phyloP scores from a whole-genome alignment of 2,888 invertebrate genomes.

The Sclerodermus sp. region DNA sequence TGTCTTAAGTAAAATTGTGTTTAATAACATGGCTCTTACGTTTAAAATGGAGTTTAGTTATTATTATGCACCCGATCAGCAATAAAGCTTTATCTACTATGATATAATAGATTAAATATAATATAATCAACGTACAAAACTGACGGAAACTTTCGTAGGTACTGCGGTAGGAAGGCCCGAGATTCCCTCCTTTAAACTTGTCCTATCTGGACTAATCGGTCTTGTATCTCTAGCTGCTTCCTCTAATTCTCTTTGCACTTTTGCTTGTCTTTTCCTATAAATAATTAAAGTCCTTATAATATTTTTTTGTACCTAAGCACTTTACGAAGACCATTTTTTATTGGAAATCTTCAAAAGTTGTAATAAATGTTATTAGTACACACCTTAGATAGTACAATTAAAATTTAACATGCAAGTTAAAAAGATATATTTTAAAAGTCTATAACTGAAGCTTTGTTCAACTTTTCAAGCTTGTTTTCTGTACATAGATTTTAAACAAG shows the following conservation, averaged over 20 bases:
- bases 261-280: constrained; percentile 81
- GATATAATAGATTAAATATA: constrained; percentile 15
- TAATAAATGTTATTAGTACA: no score
- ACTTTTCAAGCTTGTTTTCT: constrained; percentile 19
- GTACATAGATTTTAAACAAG: no score
- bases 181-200: constrained; percentile 59
- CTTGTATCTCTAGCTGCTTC: constrained; percentile 83
- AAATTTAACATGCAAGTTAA: constrained; percentile 23
- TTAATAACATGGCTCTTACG: no score
- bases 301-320: no score
- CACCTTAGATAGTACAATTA: constrained; percentile 2
- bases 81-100: not conserved
- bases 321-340: no score
- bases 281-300: constrained; percentile 50
- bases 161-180: constrained; percentile 57
- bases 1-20: no score
- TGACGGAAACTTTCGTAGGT: constrained; percentile 70
- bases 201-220: constrained; percentile 59
- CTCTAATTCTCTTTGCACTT: constrained; percentile 86
- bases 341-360: no score
- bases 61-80: no score
- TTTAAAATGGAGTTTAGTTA: no score
- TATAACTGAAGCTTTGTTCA: no score
- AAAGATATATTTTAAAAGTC: no score
- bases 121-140: constrained; percentile 70